These are phyloP conservation scores for Mamestra brassicae DNA, from an alignment of 2,888 invertebrate genomes.

Conservation along the genomic window DNA sequence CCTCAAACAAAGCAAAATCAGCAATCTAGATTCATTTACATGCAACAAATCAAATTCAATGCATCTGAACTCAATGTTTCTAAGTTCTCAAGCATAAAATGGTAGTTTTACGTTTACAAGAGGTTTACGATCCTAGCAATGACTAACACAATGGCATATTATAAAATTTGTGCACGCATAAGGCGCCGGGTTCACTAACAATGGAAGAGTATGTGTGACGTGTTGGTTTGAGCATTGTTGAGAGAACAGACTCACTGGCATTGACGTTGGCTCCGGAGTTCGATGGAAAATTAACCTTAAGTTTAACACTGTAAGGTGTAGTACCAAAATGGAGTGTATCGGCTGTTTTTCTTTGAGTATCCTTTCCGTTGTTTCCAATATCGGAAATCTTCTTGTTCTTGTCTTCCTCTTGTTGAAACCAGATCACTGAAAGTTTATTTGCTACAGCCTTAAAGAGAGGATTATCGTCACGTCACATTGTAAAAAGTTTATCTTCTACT, in stretches of 20 bases:
- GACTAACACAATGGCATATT: conserved; percentile 59
- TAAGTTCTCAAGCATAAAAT: conserved; percentile 52
- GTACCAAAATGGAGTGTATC: background rate
- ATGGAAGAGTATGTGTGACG: conserved; percentile 62
- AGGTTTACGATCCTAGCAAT: conserved; percentile 49
- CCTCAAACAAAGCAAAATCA: conserved; percentile 22
- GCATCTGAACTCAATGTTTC: conserved; percentile 39
- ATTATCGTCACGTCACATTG: conserved; percentile 15
- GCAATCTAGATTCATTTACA: conserved; percentile 28
- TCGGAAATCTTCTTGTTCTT: background rate
- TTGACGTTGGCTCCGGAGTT: conserved; percentile 30
- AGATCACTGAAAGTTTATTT: background rate
- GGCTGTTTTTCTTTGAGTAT: background rate
- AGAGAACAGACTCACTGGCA: conserved; percentile 55
- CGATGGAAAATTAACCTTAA: conserved; percentile 30
- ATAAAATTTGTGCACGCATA: conserved; percentile 63
- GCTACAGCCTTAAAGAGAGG: background rate
- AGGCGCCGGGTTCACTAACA: conserved; percentile 51
- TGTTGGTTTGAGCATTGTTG: conserved; percentile 53
- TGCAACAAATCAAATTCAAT: conserved; percentile 34
- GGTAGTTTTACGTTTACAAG: conserved; percentile 48
- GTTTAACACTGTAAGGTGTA: background rate
- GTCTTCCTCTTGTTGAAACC: background rate
- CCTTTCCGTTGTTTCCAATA: conserved; percentile 19
- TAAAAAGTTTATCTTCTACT: background rate